Conservation (phyloP, 2,797 vertebrate species). For the Tamandua tetradactyla region DNA sequence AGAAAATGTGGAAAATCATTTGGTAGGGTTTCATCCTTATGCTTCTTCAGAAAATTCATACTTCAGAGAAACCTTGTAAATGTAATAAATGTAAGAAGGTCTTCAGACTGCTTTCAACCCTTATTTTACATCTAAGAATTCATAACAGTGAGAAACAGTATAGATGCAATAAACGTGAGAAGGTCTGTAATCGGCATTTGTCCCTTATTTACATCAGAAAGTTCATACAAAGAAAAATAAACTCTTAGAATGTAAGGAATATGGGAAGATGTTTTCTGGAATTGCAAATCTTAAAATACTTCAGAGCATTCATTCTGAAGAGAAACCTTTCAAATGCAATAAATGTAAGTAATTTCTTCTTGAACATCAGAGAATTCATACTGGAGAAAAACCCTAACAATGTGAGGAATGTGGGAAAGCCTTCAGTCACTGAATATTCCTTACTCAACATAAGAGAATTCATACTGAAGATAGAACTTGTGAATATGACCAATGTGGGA, state of each 20-base stretch:
- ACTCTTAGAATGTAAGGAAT: conserved; percentile 73
- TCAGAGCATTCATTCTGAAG: conserved; percentile 76
- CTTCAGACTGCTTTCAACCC: conserved; percentile 39
- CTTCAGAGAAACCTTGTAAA: conserved; percentile 1
- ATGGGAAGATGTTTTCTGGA: conserved; percentile 76
- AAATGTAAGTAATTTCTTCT: conserved; percentile 74
- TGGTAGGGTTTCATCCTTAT: conserved; percentile 56
- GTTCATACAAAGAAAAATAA: conserved; percentile 74
- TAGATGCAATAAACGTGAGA: conserved; percentile 52
- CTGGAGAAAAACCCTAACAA: conserved; percentile 75
- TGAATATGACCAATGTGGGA: conserved; percentile 72
- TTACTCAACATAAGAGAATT: conserved; percentile 69
- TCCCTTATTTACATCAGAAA: conserved; percentile 64
- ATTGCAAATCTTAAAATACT: conserved; percentile 75
- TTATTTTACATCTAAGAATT: conserved; percentile 55
- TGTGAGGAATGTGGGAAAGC: conserved; percentile 75
- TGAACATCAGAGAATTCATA: conserved; percentile 74
- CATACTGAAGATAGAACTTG: conserved; percentile 77
- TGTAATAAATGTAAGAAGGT: conserved; percentile 52
- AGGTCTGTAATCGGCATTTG: conserved; percentile 58
- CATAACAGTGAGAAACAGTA: conserved; percentile 47
- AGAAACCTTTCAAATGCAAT: conserved; percentile 76
- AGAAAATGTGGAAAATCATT: conserved; percentile 69
- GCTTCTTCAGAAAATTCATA: conserved; percentile 75
- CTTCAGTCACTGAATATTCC: conserved; percentile 73